phyloP scores from a whole-genome alignment of 2,888 invertebrate genomes.

The Agapostemon virescens region DNA sequence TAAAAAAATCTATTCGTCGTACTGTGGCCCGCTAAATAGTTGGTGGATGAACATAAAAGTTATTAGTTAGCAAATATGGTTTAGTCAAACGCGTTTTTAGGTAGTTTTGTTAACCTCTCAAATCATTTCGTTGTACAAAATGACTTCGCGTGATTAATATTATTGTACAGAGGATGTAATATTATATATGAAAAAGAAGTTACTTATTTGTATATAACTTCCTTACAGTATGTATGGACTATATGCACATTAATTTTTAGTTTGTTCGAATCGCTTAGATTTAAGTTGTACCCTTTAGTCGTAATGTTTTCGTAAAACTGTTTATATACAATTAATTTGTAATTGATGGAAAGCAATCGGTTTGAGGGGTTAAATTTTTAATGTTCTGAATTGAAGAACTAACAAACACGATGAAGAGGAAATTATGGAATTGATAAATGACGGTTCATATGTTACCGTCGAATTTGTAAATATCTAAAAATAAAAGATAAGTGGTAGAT shows the following conservation, averaged over 20 bases:
- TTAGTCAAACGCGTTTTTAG: constrained; percentile 25
- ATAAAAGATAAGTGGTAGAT: constrained; percentile 42
- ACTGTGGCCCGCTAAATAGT: constrained; percentile 62
- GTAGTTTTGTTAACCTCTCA: constrained; percentile 58
- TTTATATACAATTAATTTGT: constrained; percentile 45
- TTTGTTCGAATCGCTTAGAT: constrained; percentile 43
- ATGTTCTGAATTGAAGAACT: constrained; percentile 55
- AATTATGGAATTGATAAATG: constrained; percentile 69
- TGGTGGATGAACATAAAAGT: constrained; percentile 63
- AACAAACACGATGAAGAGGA: constrained; percentile 41
- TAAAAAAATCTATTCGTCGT: constrained; percentile 57
- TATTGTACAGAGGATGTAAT: constrained; percentile 61
- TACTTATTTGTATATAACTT: constrained; percentile 69
- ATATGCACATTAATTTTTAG: constrained; percentile 60
- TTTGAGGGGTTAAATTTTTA: constrained; percentile 63
- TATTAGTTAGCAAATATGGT: constrained; percentile 56
- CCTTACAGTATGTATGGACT: constrained; percentile 55
- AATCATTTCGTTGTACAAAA: constrained; percentile 60
- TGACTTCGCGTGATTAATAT: constrained; percentile 57
- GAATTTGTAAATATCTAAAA: constrained; percentile 64
- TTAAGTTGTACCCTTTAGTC: constrained; percentile 52
- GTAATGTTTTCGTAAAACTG: constrained; percentile 46
- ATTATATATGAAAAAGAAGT: constrained; percentile 56
- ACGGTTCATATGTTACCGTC: constrained; percentile 69
- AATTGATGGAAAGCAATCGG: constrained; percentile 18